Conservation (phyloP, 2,113 vertebrate genomes). For the Patagioenas fasciata region DNA sequence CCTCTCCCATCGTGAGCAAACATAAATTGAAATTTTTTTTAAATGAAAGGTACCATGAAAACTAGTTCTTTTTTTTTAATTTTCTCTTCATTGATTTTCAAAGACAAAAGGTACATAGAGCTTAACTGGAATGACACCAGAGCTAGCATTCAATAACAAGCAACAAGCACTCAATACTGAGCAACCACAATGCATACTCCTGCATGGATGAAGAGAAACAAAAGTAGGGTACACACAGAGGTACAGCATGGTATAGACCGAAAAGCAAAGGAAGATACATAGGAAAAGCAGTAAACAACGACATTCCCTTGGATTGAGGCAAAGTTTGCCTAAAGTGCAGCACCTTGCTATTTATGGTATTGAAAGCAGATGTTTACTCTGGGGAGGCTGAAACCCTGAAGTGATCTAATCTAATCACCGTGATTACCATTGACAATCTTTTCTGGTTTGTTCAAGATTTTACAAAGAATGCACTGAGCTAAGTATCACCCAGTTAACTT, state of each 20-base stretch:
- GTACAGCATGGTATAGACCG: not conserved
- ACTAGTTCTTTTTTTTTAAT: conserved; percentile 37
- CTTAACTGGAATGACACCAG: conserved; percentile 66
- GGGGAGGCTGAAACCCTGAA: conserved; percentile 2
- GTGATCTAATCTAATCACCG: conserved; percentile 36
- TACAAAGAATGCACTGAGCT: not conserved
- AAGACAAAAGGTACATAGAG: conserved; percentile 63
- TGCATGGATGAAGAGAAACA: conserved; percentile 41
- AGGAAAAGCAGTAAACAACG: not conserved
- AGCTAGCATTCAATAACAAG: conserved; percentile 44
- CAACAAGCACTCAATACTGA: conserved; percentile 32
- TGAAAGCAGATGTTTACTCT: conserved; percentile 43
- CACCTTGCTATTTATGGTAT: conserved; percentile 9
- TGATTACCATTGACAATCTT: not conserved
- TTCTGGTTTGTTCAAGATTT: conserved; percentile 21
- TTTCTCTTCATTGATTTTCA: conserved; percentile 69
- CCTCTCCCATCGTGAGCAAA: conserved; percentile 25
- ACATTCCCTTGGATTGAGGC: not conserved
- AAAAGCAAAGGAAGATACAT: conserved; percentile 12
- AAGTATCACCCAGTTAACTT: not conserved
- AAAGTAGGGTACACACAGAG: not conserved
- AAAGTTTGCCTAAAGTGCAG: conserved; percentile 14
- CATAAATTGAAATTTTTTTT: conserved; percentile 8
- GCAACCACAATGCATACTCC: not conserved
- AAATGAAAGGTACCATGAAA: conserved; percentile 46